phyloP scores from a whole-genome alignment of 1,140 invertebrate species.

The Bombus vancouverensis region DNA sequence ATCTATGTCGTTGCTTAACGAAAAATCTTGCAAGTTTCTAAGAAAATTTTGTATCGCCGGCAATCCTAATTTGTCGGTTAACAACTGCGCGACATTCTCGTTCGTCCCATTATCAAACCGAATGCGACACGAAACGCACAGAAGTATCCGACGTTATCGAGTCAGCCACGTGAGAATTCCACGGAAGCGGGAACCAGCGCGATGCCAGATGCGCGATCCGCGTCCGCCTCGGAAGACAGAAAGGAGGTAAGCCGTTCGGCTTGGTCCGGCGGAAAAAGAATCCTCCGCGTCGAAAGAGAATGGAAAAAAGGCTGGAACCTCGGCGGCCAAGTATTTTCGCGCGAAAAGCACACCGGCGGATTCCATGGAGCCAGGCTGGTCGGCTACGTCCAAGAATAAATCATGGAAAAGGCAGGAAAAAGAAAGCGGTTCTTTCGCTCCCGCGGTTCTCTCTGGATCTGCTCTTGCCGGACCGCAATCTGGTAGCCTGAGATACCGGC shows the following conservation, averaged over 20 bases:
- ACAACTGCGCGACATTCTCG: not conserved
- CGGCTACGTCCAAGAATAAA: conserved; percentile 33
- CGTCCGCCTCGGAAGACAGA: not conserved
- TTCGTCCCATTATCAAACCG: not conserved
- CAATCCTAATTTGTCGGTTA: too few species aligned
- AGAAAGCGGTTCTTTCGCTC: conserved; percentile 9
- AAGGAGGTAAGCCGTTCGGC: not conserved
- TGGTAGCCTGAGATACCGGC: conserved; percentile 22
- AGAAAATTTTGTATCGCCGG: too few species aligned
- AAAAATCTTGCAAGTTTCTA: too few species aligned
- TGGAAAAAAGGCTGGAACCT: conserved; percentile 8
- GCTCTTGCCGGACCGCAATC: not conserved
- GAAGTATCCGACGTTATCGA: not conserved
- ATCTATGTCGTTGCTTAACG: too few species aligned
- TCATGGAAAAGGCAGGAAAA: conserved; percentile 39
- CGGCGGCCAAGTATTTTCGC: conserved; percentile 33
- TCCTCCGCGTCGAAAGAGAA: conserved; percentile 21
- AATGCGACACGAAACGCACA: not conserved
- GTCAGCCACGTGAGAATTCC: conserved; percentile 15
- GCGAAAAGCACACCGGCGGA: conserved; percentile 35
- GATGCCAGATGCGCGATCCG: conserved; percentile 30
- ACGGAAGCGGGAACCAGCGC: conserved; percentile 16
- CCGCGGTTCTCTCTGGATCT: not conserved
- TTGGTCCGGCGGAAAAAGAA: not conserved
- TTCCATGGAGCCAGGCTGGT: not conserved